These are phyloP conservation scores for Oikopleura albicans DNA, from an alignment of 23 tunicate species.

Conservation along the genomic window DNA sequence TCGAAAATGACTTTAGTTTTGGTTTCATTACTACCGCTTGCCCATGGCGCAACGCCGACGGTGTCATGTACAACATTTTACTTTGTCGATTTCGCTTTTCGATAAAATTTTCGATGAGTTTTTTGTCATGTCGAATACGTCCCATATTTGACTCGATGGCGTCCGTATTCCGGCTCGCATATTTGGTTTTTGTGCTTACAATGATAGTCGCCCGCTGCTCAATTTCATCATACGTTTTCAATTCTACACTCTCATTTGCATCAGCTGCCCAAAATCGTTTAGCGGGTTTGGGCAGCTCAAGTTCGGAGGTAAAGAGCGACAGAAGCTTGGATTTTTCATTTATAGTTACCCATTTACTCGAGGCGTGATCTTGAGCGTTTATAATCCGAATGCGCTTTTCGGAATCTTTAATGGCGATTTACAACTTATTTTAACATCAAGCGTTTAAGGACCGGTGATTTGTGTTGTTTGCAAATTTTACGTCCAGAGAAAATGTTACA, in stretches of 20 bases:
- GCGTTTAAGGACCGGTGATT: no score
- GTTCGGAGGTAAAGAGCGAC: not conserved
- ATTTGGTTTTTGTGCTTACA: not conserved
- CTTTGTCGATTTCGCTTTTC: not conserved
- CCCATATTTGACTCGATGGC: not conserved
- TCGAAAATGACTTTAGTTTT: not conserved
- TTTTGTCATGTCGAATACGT: not conserved
- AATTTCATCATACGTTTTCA: not conserved
- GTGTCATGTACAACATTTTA: not conserved
- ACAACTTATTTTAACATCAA: not conserved
- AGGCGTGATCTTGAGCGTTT: not conserved
- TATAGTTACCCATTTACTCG: not conserved
- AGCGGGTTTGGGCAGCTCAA: not conserved
- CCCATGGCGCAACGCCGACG: not conserved
- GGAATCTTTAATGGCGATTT: not conserved
- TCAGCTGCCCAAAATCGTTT: not conserved
- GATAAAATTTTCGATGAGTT: not conserved
- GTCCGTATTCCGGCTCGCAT: not conserved
- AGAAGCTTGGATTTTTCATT: not conserved
- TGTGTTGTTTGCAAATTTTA: no score
- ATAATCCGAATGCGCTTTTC: constrained; percentile 13
- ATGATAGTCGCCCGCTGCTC: not conserved
- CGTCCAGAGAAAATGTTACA: no score
- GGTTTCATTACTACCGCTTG: not conserved
- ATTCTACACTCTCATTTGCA: not conserved